A percentile compares a stretch with the other conserved stretches of the same genome.
These are phyloP conservation scores for Tragelaphus imberbis DNA, from an alignment of 2,113 vertebrate species.

Conservation along the genomic window DNA sequence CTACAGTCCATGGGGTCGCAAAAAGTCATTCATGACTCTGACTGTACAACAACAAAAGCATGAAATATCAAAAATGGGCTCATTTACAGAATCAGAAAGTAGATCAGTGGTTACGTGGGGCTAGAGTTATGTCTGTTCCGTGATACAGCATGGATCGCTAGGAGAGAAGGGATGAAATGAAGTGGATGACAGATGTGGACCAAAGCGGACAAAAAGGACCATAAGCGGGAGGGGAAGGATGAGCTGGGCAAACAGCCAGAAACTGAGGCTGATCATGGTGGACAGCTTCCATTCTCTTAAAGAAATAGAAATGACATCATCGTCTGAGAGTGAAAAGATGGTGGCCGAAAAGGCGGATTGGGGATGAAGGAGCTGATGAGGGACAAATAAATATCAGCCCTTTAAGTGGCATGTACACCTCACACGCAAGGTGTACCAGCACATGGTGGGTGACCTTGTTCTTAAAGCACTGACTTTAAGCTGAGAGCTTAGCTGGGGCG, in stretches of 20 bases:
- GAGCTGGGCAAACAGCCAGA: not conserved
- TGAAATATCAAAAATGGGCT: not conserved
- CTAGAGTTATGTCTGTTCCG: not conserved
- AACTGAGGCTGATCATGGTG: not conserved
- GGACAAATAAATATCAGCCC: not conserved
- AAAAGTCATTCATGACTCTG: not conserved
- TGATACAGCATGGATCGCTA: not conserved
- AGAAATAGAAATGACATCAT: not conserved
- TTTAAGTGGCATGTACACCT: not conserved
- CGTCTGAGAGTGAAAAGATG: not conserved
- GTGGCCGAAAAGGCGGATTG: not conserved
- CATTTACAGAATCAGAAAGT: not conserved
- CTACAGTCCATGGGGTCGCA: not conserved
- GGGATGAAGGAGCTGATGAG: not conserved
- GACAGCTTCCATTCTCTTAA: not conserved
- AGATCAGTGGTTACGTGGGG: not conserved
- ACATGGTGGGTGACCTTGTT: rapidly evolving
- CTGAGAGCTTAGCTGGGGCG: not conserved
- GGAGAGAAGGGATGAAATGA: not conserved
- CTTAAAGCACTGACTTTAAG: not conserved
- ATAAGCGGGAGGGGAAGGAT: not conserved
- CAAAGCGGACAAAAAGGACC: not conserved
- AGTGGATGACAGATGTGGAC: not conserved
- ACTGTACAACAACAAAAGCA: not conserved
- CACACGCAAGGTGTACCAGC: rapidly evolving